Conservation (phyloP, 2,797 vertebrate species). For the Eulemur mongoz region DNA sequence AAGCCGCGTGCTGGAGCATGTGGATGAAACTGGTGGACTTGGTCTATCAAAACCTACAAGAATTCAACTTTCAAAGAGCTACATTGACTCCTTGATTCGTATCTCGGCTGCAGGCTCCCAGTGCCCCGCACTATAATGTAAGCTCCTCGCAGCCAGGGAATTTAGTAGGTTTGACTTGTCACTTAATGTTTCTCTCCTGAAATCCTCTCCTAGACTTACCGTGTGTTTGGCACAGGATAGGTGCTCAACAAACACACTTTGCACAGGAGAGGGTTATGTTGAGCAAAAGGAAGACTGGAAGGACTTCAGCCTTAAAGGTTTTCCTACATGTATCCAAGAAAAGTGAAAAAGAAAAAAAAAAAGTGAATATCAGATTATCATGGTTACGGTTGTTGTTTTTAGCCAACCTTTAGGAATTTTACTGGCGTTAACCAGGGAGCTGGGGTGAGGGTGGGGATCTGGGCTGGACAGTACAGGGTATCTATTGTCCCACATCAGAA, state of each 20-base stretch:
- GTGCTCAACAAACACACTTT: neutral
- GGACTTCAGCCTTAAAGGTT: neutral
- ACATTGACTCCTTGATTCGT: neutral
- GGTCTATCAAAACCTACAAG: neutral
- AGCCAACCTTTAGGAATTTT: conserved; percentile 30
- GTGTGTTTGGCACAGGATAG: neutral
- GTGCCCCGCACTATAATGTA: fast-evolving
- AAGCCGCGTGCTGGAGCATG: neutral
- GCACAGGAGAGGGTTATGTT: neutral
- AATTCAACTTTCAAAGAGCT: neutral
- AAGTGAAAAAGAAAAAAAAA: neutral
- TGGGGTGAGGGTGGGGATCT: neutral
- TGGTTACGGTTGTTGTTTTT: neutral
- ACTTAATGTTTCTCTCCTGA: neutral
- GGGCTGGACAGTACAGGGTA: neutral
- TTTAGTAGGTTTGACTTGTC: neutral
- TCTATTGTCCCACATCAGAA: neutral
- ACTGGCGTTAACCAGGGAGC: neutral
- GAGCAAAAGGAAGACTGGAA: neutral
- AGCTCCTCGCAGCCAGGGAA: neutral
- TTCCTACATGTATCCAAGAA: neutral
- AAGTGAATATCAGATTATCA: neutral
- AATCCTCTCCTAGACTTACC: neutral
- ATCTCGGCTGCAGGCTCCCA: neutral
- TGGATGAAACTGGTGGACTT: neutral